Base-by-base conservation (phyloP, 2,888 invertebrate genomes). In the Acronicta aceris region DNA sequence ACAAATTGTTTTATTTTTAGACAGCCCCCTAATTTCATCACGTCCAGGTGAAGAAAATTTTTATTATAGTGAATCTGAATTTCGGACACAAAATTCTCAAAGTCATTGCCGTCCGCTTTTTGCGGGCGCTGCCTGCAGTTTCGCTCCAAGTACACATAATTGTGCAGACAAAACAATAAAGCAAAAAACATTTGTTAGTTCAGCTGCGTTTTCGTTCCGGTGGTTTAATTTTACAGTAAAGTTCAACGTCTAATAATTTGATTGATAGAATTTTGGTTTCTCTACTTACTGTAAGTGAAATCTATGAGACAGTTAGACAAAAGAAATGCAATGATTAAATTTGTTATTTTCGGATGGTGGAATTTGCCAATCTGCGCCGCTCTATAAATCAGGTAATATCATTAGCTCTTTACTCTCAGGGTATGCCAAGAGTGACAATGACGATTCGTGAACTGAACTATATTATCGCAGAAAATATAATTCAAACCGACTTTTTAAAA, bases 41-140 rank as follows among this genome's bases (percentile, higher is more conserved):
- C 81, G 83, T 79, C 52, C 68, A 54, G 59, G 65, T 79, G 81
- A 76, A 81, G 78, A 81, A 38, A n/a, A 54, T 74, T 77, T 83
- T 81, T 79, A 79, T 81, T 81, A 79, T 48, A 69, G 64, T 45
- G 62, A 66, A 68, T 71, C 48, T 53, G 56, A 65, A 64, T 64
- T 78, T 66, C 49, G 61, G 30, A 53, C 45, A 52, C 36, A 52
- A 65, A 72, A 72, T 62, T 66, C 25, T 61, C 30, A 33, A 30
- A 56, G 50, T 53, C 49, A 50, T 55, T 33, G 43, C 10, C 33
- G 27, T 15, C 33, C 25, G 45, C 41, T 60, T 76, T 54, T 69
- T 66, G 33, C 33, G 33, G 33, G 17, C 38, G 49, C 42, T 47
- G 46, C 64, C 69, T 77, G 63, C 67, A 78, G 62, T 76, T 78